Conservation (phyloP, 2,888 invertebrate genomes). For the Ochropleura plecta region DNA sequence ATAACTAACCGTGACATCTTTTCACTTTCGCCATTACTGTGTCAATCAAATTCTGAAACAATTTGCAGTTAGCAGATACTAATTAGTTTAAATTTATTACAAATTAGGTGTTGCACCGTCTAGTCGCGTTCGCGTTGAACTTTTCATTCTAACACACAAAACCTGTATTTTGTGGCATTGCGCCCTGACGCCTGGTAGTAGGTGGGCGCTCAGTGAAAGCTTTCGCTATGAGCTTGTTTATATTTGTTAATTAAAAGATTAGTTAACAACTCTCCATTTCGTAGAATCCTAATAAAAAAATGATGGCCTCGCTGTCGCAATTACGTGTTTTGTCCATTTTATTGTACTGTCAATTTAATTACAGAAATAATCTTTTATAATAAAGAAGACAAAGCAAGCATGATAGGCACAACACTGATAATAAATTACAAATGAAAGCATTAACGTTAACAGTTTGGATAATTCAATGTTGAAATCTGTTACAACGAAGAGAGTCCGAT, state of each 20-base stretch:
- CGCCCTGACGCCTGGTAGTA: constrained; percentile 58
- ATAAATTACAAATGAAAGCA: constrained; percentile 45
- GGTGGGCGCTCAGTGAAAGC: constrained; percentile 86
- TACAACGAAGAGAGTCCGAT: constrained; percentile 69
- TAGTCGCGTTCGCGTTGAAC: constrained; percentile 56
- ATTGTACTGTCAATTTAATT: constrained; percentile 27
- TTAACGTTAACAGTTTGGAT: constrained; percentile 69
- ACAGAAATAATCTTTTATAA: constrained; percentile 5
- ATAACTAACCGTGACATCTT: constrained; percentile 86
- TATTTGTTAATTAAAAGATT: constrained; percentile 77
- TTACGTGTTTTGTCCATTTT: constrained; percentile 18
- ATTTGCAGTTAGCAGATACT: constrained; percentile 80
- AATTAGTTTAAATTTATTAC: constrained; percentile 78
- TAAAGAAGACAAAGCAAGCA: constrained; percentile 41
- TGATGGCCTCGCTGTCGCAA: constrained; percentile 44
- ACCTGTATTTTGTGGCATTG: constrained; percentile 69
- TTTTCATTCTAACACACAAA: constrained; percentile 65
- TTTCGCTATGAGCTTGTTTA: constrained; percentile 72
- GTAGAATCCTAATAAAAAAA: constrained; percentile 64
- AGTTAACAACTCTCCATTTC: constrained; percentile 79
- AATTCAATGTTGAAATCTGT: constrained; percentile 70
- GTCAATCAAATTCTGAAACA: constrained; percentile 85
- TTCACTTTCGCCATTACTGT: constrained; percentile 86
- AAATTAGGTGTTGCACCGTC: constrained; percentile 64
- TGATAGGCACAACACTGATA: constrained; percentile 6